Conservation (phyloP, 2,888 invertebrate species). For the Malachius bipustulatus region DNA sequence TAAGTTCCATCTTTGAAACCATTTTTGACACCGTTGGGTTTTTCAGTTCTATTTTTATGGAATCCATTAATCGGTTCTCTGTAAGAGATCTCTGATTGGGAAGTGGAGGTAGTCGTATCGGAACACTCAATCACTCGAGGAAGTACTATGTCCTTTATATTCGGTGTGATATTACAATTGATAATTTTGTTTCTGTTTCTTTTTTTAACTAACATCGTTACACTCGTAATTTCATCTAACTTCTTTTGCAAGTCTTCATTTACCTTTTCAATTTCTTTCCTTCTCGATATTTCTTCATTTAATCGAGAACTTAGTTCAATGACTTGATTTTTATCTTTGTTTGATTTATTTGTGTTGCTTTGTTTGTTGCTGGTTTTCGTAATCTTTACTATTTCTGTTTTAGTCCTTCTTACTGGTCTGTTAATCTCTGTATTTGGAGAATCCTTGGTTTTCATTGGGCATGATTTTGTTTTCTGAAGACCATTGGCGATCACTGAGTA, state of each 20-base stretch:
- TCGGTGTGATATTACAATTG: no score
- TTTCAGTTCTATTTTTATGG: no score
- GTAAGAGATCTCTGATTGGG: neutral
- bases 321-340: neutral
- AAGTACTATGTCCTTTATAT: no score
- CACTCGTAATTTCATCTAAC: constrained; percentile 41
- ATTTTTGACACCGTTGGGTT: neutral
- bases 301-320: constrained; percentile 44
- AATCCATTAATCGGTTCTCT: neutral
- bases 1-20: constrained; percentile 9
- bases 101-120: no score
- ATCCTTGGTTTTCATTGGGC: constrained; percentile 21
- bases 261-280: constrained; percentile 50
- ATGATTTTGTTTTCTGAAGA: constrained; percentile 27
- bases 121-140: no score
- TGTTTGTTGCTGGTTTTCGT: no score
- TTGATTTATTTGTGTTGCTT: neutral
- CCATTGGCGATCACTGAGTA: constrained; percentile 14
- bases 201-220: no score
- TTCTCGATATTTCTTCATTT: constrained; percentile 47
- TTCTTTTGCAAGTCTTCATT: constrained; percentile 49
- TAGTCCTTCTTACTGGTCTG: neutral
- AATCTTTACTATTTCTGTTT: no score
- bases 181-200: neutral
- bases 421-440: no score